These are phyloP conservation scores for Lophura swinhoii DNA, from an alignment of 2,797 vertebrate species.

Conservation along the genomic window DNA sequence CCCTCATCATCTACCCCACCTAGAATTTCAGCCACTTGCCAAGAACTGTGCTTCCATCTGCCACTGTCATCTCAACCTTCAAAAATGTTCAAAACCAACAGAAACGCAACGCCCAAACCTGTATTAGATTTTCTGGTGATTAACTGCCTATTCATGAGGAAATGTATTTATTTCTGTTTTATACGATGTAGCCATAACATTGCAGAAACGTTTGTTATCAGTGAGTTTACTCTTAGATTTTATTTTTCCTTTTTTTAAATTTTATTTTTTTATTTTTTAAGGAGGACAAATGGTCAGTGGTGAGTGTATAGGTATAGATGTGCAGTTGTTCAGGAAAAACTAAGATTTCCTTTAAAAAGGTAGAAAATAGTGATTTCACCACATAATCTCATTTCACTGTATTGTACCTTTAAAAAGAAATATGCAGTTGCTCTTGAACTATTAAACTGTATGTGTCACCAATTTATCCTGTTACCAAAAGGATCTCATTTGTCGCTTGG, in stretches of 20 bases:
- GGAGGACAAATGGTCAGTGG: not conserved
- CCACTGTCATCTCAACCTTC: not conserved
- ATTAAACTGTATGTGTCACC: slow-evolving; percentile 49
- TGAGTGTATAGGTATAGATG: not conserved
- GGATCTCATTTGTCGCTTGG: slow-evolving; percentile 59
- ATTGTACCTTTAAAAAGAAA: slow-evolving; percentile 58
- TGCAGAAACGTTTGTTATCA: too few relatives aligned
- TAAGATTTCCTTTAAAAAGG: not conserved
- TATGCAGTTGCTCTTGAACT: slow-evolving; percentile 42
- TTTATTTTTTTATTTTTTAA: not conserved
- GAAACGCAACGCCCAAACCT: not conserved
- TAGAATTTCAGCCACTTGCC: not conserved
- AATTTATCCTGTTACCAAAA: slow-evolving; percentile 51
- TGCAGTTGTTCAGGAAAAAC: not conserved
- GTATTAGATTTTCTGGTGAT: not conserved
- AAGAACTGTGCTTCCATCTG: not conserved
- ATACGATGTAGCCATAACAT: not conserved
- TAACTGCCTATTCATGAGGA: not conserved
- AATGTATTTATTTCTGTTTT: not conserved
- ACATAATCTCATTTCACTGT: not conserved
- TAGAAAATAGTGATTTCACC: not conserved
- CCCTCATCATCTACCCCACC: not conserved
- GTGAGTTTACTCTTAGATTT: not conserved
- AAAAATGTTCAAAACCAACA: not conserved
- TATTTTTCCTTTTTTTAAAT: not conserved